Evolutionary conservation across 2,797 vertebrate species (phyloP).

Genomic region (Danio choprae): DNA sequence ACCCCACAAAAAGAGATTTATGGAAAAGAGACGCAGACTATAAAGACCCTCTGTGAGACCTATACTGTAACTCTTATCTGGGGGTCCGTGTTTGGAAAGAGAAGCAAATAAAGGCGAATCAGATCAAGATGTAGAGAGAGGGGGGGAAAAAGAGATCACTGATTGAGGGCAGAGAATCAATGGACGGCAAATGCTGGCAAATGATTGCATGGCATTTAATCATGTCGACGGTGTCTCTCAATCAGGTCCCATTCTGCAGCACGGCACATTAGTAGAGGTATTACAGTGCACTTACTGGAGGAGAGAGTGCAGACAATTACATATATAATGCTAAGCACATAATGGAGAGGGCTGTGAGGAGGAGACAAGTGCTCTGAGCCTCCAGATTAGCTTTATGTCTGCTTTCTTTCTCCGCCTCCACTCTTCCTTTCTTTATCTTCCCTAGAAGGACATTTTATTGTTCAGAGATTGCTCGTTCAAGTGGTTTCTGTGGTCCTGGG

Average conservation of each 20-base stretch:
- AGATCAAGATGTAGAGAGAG: constrained; percentile 64
- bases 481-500: constrained; percentile 6
- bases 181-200: constrained; percentile 76
- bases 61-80: constrained; percentile 36
- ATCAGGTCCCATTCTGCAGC: constrained; percentile 81
- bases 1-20: constrained; percentile 69
- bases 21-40: constrained; percentile 61
- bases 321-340: constrained; percentile 45
- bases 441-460: constrained; percentile 17
- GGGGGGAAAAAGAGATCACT: constrained; percentile 76
- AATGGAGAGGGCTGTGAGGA: constrained; percentile 44
- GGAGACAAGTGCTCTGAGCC: constrained; percentile 31
- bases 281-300: constrained; percentile 67
- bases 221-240: constrained; percentile 82
- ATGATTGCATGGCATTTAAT: constrained; percentile 80
- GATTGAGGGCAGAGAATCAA: constrained; percentile 84
- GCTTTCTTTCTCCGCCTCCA: constrained; percentile 13
- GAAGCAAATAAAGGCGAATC: constrained; percentile 63
- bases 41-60: constrained; percentile 44
- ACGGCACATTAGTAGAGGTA: constrained; percentile 74
- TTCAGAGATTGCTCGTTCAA: constrained; percentile 17
- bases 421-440: constrained; percentile 24
- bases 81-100: constrained; percentile 15
- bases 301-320: constrained; percentile 45
- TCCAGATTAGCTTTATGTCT: constrained; percentile 28